Base-by-base conservation (phyloP, 2,113 vertebrate genomes). In the Cryptotis parvus region DNA sequence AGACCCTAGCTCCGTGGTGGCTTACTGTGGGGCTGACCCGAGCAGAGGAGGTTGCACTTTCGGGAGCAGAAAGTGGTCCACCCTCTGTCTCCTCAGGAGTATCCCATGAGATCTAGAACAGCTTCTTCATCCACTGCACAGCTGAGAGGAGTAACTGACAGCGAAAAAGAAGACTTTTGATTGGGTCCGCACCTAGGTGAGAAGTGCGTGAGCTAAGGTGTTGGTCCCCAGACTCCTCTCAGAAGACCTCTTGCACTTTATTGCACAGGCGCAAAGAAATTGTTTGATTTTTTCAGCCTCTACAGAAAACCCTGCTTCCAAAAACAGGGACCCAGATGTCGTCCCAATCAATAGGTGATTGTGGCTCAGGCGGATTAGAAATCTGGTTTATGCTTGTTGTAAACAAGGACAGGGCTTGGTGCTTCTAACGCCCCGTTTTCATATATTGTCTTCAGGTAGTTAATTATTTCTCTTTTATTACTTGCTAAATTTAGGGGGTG, bases 281-380 rank as follows among this genome's bases (percentile, higher is more conserved):
- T 61, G 10, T 5, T 12, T 22, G 45, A 24, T 15, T 94, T 94
- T 74, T 80, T 89, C 84, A 93, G 74, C 31, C 68, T 84, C 91
- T 49, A 69, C 89, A 52, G 39, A 90, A 96, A 96, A 89, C 73
- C 79, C 41, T 66, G 58, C 65, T 92, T 92, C 92, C 89, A 45
- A 90, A 95, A 86, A 76, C 79, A 89, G 79, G 41, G 84, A 52
- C 84, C 84, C 79, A 95, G 82, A 94, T 68, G 29, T 90, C 10
- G 1, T 37, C 3, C 2, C 69, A 90, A 74, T 87, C 94, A 79
- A 90, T 92, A 94, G 55, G 45, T 89, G 70, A 94, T 33, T 90
- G 75, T n/a, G 37, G 90, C 91, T 91, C n/a, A 52, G 18, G 1
- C 7, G 92, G 92, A 94, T 96, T 92, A 94, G 85, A 89, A 95